Conservation (phyloP, 2,888 invertebrate genomes). For the Drymonia ruficornis region DNA sequence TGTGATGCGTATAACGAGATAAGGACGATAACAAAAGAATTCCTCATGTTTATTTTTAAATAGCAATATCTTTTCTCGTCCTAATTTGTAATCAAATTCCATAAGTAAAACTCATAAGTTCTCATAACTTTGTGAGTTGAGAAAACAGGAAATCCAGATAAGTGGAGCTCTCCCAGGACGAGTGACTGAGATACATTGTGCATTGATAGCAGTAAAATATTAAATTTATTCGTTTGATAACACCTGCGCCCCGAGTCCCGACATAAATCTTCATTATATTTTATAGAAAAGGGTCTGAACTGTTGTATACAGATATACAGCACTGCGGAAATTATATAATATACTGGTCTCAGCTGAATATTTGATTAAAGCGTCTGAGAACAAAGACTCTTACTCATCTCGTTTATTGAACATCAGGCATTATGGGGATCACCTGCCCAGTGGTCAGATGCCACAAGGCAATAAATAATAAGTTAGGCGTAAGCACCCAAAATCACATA, state of each 20-base stretch:
- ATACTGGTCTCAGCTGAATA: neutral
- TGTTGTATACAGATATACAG: constrained; percentile 10
- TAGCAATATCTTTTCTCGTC: constrained; percentile 23
- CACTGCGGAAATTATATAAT: constrained; percentile 3
- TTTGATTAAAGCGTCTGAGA: neutral
- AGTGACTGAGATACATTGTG: constrained; percentile 34
- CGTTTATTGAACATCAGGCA: too few species aligned
- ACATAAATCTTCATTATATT: constrained; percentile 59
- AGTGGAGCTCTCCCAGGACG: constrained; percentile 47
- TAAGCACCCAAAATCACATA: too few species aligned
- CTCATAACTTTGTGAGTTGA: constrained; percentile 26
- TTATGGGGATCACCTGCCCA: too few species aligned
- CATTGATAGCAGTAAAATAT: constrained; percentile 50
- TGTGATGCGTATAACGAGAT: constrained; percentile 49
- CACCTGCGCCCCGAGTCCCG: constrained; percentile 56
- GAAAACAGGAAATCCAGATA: constrained; percentile 54
- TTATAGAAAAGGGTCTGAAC: constrained; percentile 17
- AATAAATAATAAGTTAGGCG: too few species aligned
- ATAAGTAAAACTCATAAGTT: constrained; percentile 17
- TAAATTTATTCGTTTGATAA: constrained; percentile 62
- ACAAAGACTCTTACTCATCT: neutral
- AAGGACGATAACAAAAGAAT: constrained; percentile 42
- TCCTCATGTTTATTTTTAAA: constrained; percentile 24
- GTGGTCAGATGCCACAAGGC: too few species aligned
- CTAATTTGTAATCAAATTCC: constrained; percentile 11